Evolutionary conservation across 2,113 vertebrate species (phyloP).

Genomic region (Hyla sarda): DNA sequence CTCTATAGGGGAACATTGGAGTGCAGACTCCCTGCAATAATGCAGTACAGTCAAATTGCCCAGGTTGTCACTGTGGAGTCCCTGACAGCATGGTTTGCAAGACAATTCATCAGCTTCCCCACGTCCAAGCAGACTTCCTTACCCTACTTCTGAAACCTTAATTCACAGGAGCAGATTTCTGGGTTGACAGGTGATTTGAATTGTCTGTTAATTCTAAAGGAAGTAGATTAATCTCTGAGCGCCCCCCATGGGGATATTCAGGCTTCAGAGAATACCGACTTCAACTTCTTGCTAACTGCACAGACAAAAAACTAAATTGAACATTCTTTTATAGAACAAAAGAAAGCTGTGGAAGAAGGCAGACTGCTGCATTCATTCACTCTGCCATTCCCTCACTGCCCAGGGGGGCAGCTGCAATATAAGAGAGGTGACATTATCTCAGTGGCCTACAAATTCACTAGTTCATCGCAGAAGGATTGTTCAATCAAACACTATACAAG

Average conservation of each 20-base stretch:
- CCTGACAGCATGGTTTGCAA: slow-evolving; percentile 12
- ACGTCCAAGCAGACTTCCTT: slow-evolving; percentile 3
- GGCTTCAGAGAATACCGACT: slow-evolving; percentile 50
- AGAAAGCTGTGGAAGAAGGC: slow-evolving; percentile 41
- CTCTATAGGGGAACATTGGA: slow-evolving; percentile 23
- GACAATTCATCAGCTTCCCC: slow-evolving; percentile 11
- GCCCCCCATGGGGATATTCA: slow-evolving; percentile 51
- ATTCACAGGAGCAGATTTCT: slow-evolving; percentile 50
- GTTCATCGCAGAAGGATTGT: slow-evolving; percentile 8
- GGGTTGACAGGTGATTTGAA: slow-evolving; percentile 55
- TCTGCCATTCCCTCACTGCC: slow-evolving; percentile 31
- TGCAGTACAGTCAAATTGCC: slow-evolving; percentile 22
- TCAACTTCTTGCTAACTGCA: slow-evolving; percentile 35
- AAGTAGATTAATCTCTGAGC: slow-evolving; percentile 53
- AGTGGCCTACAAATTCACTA: slow-evolving; percentile 22
- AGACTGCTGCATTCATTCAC: not conserved
- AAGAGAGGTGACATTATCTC: slow-evolving; percentile 46
- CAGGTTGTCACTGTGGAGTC: slow-evolving; percentile 15
- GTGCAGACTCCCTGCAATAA: not conserved
- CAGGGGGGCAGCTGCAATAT: slow-evolving; percentile 3
- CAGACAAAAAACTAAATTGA: slow-evolving; percentile 53
- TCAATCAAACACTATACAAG: slow-evolving; percentile 33
- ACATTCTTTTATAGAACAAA: slow-evolving; percentile 54
- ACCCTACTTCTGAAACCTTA: slow-evolving; percentile 39
- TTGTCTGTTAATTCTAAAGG: slow-evolving; percentile 55